Evolutionary conservation across 2,797 vertebrate species (phyloP), one percentile per base, ranked within the genome.

Genomic region (Lacerta bilineata): DNA sequence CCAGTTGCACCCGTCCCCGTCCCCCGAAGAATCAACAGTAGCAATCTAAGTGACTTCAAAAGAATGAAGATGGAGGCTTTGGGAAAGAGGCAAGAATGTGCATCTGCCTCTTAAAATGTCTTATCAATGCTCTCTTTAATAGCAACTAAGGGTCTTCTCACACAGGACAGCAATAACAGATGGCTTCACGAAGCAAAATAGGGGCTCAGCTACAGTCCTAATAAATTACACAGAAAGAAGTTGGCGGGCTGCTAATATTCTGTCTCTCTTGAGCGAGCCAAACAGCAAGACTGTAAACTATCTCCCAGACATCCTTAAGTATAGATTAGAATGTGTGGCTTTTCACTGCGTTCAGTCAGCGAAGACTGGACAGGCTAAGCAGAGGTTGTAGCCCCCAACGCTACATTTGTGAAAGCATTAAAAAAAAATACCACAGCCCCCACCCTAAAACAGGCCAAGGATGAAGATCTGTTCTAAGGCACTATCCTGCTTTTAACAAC

Each of bases 91-190:
- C 79, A 75, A 75, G 88, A 87, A 90, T 61, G 68, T 90, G 87
- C 91, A 93, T 88, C 85, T 88, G 89, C 85, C 86, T 83, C 75
- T 92, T 61, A 59, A 86, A 69, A 92, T 88, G 84, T 84, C 75
- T 91, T 94, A 91, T 90, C 91, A 94, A 93, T 90, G 85, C 33
- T 80, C 89, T 93, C 89, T 46, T 95, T 94, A 92, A 87, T 85
- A 92, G 87, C 89, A 93, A 71, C 90, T 94, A 23, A 68, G 20
- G 76, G 50, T 80, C 87, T 74, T 88, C 18, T 61, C 84, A 77
- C 74, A 74, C 11, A 85, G 77, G 81, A 76, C 71, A 88, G 85
- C 89, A 89, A 90, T 90, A 94, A 91, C 91, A 95, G 93, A 95
- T 93, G 92, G 93, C 2, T 10, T 89, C 89, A 71, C 69, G 55